These are phyloP conservation scores for Cataglyphis altisquamis DNA, from an alignment of 2,888 invertebrate genomes.

Conservation along the genomic window DNA sequence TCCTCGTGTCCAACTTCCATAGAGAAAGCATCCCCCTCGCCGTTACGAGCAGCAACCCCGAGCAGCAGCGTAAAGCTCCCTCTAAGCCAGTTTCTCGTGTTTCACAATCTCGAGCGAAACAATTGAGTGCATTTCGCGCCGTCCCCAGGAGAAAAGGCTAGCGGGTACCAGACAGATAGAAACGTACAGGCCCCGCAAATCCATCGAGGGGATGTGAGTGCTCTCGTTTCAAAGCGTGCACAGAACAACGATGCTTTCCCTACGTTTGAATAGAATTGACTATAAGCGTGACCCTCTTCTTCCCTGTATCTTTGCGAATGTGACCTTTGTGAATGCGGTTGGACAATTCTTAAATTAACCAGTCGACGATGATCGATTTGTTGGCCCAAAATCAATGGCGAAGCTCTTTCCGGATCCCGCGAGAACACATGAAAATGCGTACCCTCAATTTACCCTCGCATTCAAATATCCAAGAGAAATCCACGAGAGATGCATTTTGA, in stretches of 20 bases:
- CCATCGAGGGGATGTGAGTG: conserved; percentile 19
- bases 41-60: conserved; percentile 42
- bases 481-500: background rate
- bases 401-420: background rate
- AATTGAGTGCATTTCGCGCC: conserved; percentile 78
- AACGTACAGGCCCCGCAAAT: conserved; percentile 56
- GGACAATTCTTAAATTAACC: background rate
- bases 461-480: conserved; percentile 13
- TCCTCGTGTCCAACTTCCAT: conserved; percentile 41
- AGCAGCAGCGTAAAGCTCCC: conserved; percentile 71
- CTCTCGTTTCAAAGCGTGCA: conserved; percentile 27
- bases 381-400: conserved; percentile 11
- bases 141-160: conserved; percentile 66
- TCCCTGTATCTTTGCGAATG: conserved; percentile 21
- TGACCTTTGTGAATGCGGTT: background rate
- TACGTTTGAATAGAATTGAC: conserved; percentile 17
- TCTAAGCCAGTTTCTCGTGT: conserved; percentile 74
- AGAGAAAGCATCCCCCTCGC: conserved; percentile 30
- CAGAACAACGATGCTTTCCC: conserved; percentile 14
- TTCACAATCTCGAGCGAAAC: conserved; percentile 72
- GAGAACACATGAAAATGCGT: background rate
- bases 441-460: background rate
- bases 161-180: conserved; percentile 64
- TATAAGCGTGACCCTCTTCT: conserved; percentile 16
- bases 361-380: conserved; percentile 17